Percentiles rank a stretch among this genome's conserved stretches.
These are phyloP conservation scores for Onychostoma macrolepis DNA, from an alignment of 2,113 vertebrate genomes.

Conservation along the genomic window DNA sequence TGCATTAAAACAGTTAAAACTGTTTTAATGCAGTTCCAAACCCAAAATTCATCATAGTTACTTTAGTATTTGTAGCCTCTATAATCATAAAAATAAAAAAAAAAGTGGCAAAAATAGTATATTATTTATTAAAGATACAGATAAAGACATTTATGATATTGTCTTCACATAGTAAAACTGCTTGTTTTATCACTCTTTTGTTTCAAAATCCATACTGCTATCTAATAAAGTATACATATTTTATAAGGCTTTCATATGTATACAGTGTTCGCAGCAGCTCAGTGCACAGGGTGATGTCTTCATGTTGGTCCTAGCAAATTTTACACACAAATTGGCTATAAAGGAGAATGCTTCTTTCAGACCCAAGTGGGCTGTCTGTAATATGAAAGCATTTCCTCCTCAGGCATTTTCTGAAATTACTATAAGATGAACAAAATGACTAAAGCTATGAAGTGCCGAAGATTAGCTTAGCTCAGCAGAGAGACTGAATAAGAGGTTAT, in stretches of 20 bases:
- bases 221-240: neutral
- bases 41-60: neutral
- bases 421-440: conserved; percentile 24
- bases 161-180: neutral
- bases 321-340: conserved; percentile 31
- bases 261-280: neutral
- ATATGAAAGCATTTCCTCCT: conserved; percentile 9
- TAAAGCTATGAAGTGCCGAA: neutral
- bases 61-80: neutral
- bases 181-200: neutral
- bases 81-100: neutral
- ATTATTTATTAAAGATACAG: neutral
- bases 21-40: neutral
- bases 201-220: neutral
- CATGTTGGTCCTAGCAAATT: conserved; percentile 14
- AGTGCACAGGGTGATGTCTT: neutral
- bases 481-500: conserved; percentile 6
- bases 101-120: neutral
- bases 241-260: neutral
- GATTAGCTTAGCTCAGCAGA: conserved; percentile 41
- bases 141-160: neutral
- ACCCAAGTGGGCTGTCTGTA: conserved; percentile 9
- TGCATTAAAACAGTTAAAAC: neutral
- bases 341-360: conserved; percentile 12
- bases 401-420: conserved; percentile 28